Percentiles rank a stretch among this genome's conserved stretches.
Conservation (phyloP, 2,113 vertebrate species). For the Eptesicus fuscus region DNA sequence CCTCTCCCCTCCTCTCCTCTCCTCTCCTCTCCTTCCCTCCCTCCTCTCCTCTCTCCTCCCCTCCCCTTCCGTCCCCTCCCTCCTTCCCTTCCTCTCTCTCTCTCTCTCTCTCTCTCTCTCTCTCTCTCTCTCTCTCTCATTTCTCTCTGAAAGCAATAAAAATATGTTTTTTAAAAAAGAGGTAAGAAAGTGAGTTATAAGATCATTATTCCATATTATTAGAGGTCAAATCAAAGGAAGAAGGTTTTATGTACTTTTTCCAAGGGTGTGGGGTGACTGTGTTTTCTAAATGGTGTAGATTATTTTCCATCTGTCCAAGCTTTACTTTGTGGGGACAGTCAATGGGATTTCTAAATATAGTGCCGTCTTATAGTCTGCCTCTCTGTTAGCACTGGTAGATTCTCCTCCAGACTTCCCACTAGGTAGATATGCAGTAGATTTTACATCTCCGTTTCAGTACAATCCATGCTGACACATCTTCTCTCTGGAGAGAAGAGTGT, state of each 20-base stretch:
- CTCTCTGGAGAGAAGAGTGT: constrained; percentile 17
- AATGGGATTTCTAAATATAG: not conserved
- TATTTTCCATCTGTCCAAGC: not conserved
- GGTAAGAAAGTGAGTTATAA: not conserved
- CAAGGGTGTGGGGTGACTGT: not conserved
- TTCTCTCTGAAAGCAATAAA: too few species aligned
- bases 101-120: too few species aligned
- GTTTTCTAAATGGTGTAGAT: not conserved
- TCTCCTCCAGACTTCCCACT: not conserved
- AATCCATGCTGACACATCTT: constrained; percentile 12
- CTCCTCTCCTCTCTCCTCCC: too few species aligned
- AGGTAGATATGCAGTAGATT: not conserved
- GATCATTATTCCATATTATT: not conserved
- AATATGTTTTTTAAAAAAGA: not conserved
- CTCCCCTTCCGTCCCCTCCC: too few species aligned
- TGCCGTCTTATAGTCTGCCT: not conserved
- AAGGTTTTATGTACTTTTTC: not conserved
- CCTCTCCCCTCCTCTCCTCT: too few species aligned
- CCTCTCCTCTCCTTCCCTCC: too few species aligned
- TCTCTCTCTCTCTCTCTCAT: too few species aligned
- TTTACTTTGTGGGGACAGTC: not conserved
- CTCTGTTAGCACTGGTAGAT: not conserved
- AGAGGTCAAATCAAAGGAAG: not conserved
- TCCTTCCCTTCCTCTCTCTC: too few species aligned
- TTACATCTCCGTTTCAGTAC: not conserved